Conservation (phyloP, 2,797 vertebrate species). For the Scolopax rusticola region DNA sequence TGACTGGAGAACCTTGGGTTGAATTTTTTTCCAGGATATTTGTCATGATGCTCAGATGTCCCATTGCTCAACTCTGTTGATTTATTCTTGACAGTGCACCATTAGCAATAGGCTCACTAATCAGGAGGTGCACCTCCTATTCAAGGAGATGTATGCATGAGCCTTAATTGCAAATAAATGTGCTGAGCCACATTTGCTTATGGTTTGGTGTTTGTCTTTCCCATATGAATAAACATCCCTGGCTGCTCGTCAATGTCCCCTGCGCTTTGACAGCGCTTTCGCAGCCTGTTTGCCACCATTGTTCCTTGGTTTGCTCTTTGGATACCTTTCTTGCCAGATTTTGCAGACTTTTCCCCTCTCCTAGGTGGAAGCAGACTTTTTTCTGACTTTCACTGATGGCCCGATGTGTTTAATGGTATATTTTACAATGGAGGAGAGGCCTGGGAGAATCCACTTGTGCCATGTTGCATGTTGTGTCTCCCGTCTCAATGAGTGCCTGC, state of each 20-base stretch:
- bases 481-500: neutral
- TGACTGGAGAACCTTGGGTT: neutral
- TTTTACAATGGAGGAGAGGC: neutral
- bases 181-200: constrained; percentile 2
- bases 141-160: neutral
- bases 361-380: neutral
- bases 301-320: neutral
- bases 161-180: constrained; percentile 39
- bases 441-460: neutral
- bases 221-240: constrained; percentile 49
- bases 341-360: neutral
- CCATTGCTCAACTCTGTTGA: neutral
- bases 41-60: neutral
- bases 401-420: neutral
- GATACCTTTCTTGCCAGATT: neutral
- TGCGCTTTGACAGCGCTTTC: neutral
- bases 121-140: neutral
- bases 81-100: neutral
- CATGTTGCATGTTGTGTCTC: neutral
- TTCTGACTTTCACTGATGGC: neutral
- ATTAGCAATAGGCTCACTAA: neutral
- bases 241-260: neutral
- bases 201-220: constrained; percentile 20
- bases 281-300: neutral
- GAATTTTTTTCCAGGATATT: neutral